A percentile compares a stretch with the other conserved stretches of the same genome.
phyloP scores from a whole-genome alignment of 2,797 vertebrate species.

The Eremophila alpestris region DNA sequence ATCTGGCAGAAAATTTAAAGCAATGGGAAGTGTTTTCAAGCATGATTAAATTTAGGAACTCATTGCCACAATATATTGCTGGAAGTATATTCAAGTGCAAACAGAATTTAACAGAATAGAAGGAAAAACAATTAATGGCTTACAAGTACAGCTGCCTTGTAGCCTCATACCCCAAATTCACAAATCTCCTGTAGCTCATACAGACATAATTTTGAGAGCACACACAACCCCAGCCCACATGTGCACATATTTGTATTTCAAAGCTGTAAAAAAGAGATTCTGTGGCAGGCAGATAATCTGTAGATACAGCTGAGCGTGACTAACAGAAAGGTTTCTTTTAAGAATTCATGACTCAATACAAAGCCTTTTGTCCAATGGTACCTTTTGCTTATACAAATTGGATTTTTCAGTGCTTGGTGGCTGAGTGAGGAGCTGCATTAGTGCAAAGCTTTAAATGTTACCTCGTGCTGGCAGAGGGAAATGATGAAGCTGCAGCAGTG shows the following conservation, averaged over 20 bases:
- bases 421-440: neutral
- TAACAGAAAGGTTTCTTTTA: neutral
- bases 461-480: neutral
- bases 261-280: neutral
- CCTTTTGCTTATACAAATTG: neutral
- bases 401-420: neutral
- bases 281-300: neutral
- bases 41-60: neutral
- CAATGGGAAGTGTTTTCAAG: neutral
- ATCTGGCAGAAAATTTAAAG: slow-evolving; percentile 25
- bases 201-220: neutral
- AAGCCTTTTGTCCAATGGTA: neutral
- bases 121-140: neutral
- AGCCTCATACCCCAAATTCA: neutral
- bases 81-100: neutral
- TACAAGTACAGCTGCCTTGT: neutral
- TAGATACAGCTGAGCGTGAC: neutral
- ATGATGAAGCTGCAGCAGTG: neutral
- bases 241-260: neutral
- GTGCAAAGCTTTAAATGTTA: neutral
- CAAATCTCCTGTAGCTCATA: neutral
- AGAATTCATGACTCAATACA: neutral
- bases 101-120: neutral
- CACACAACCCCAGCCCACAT: neutral
- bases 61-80: neutral